Percentiles rank a stretch among this genome's conserved stretches.
Conservation (phyloP, 1,140 invertebrate species). For the Dinoponera quadriceps region DNA sequence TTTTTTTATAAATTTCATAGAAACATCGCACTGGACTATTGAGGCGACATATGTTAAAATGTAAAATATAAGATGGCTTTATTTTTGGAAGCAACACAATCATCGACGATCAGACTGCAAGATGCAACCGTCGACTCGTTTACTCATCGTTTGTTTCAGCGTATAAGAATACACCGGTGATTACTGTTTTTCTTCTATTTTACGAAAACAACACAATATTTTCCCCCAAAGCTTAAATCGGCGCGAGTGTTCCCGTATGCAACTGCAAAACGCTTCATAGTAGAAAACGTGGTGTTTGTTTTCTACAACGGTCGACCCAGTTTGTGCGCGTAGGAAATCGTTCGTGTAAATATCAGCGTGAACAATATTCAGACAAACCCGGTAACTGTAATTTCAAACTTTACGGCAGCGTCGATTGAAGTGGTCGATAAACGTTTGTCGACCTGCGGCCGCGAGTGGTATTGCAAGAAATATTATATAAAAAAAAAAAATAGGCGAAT, state of each 20-base stretch:
- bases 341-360: slow-evolving; percentile 26
- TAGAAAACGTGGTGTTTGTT: slow-evolving; percentile 37
- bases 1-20: too few species aligned
- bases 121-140: too few species aligned
- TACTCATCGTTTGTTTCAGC: too few species aligned
- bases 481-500: background rate
- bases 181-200: slow-evolving; percentile 4
- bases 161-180: background rate
- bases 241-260: background rate
- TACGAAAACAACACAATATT: background rate
- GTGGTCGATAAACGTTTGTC: slow-evolving; percentile 38
- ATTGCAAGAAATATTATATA: slow-evolving; percentile 1
- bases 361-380: slow-evolving; percentile 22
- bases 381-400: slow-evolving; percentile 24
- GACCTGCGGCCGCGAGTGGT: slow-evolving; percentile 10
- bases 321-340: slow-evolving; percentile 33
- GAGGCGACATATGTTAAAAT: too few species aligned
- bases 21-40: too few species aligned
- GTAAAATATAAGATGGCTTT: too few species aligned
- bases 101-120: too few species aligned
- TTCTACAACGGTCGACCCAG: slow-evolving; percentile 8
- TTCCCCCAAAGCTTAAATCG: background rate
- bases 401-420: slow-evolving; percentile 28
- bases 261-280: background rate
- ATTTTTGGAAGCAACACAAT: too few species aligned